These are phyloP conservation scores for Pangasianodon gigas DNA, from an alignment of 2,113 vertebrate species.

Conservation along the genomic window DNA sequence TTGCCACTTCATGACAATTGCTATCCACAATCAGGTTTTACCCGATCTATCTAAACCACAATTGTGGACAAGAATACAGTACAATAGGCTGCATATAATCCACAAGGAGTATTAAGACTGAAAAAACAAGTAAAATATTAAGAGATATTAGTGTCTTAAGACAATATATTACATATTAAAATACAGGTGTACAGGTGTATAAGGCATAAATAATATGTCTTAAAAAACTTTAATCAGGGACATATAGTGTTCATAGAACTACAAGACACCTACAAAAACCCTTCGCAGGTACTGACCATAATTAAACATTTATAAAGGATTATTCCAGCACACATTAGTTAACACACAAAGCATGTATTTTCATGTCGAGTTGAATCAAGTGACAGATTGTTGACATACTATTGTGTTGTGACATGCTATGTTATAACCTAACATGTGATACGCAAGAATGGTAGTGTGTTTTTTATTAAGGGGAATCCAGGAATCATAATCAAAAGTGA, in stretches of 20 bases:
- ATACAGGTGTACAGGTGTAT: not conserved
- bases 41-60: not conserved
- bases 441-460: not conserved
- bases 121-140: not conserved
- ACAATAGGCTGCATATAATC: not conserved
- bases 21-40: conserved; percentile 6
- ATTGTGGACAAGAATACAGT: not conserved
- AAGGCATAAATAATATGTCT: not conserved
- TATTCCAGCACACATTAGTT: not conserved
- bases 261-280: not conserved
- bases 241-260: not conserved
- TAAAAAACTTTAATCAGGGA: not conserved
- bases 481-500: not conserved
- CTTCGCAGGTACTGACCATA: not conserved
- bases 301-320: not conserved
- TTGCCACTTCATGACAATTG: not conserved
- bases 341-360: not conserved
- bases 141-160: not conserved
- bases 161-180: not conserved
- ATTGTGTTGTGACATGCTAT: not conserved
- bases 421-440: not conserved
- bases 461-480: not conserved
- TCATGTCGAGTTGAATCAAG: not conserved
- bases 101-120: not conserved
- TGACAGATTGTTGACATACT: not conserved